Base-by-base conservation (phyloP, 2,888 invertebrate genomes). In the Heliconius ismenius region DNA sequence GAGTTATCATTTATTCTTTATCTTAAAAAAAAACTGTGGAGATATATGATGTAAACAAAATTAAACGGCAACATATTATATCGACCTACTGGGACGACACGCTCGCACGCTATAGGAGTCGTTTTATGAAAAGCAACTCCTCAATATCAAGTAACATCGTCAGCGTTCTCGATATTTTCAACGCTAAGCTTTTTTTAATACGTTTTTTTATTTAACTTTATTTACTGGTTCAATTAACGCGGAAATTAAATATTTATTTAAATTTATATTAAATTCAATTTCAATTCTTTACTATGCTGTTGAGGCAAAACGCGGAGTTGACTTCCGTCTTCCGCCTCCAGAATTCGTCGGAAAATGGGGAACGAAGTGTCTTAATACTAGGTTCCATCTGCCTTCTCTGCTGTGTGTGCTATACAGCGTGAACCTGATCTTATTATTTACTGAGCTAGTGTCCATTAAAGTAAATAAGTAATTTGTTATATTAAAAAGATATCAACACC, bases 101-200 rank as follows among this genome's bases (percentile, higher is more conserved):
- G 32, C 26, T 70, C 32, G 54, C 58, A 13, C 58, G 32, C 58
- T n/a, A 7, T 11, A n/a, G 28, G 11, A 69, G 58, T 1, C 70
- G 58, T 58, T 70, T 70, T 70, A 70, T 58, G 70, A 70, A 58
- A 68, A 70, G 32, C 58, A 58, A 70, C 54, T n/a, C 70, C 32
- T 15, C 54, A 69, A 28, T 69, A 28, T 32, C 69, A 54, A 32
- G n/a, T 69, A n/a, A 69, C 54, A 32, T 69, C n/a, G 54, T 69
- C 69, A 69, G 54, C 69, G 32, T 54, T 69, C 69, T 26, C 54
- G 32, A 58, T 58, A 36, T 70, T 32, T 70, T 32, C n/a, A 54
- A 2, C 2, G 9, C 4, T 70, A 32, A 32, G 32, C 54, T 58
- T 32, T 58, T 58, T n/a, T n/a, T 13, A 21, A 69, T 69, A 21